Evolutionary conservation across 2,113 vertebrate species (phyloP), one percentile per base, ranked within the genome.

Genomic region (Strix aluco): DNA sequence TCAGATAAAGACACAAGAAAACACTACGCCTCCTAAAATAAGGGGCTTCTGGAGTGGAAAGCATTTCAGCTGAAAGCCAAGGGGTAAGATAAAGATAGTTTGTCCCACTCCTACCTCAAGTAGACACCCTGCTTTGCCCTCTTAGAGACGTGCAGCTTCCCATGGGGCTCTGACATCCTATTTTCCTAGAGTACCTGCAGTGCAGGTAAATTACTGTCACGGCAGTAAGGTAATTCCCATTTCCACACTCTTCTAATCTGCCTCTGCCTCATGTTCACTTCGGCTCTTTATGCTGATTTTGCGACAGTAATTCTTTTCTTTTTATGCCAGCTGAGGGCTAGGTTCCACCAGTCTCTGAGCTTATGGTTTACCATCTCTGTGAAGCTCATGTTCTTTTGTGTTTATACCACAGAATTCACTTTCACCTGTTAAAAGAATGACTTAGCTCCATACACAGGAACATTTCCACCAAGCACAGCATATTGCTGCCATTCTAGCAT

Each of bases 161-260:
- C 38, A 25, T 32, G 47, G 44, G 51, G 14, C 29, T 57, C 42
- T 58, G 38, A 71, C 57, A 90, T 58, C 47, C 27, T 85, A 16
- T 89, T 95, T 74, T 83, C 29, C 10, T 57, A 71, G 49, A 16
- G 32, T 32, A 87, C 16, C 34, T 47, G 23, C 59, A 84, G 34
- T 30, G 29, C 80, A 87, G 57, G 65, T 95, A 95, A 91, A 94
- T 91, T 81, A 82, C 52, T 75, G 52, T 69, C 84, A 85, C 71
- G 90, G 78, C 34, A 72, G 62, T 63, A 82, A 79, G 25, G 42
- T 62, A 90, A 65, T 88, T 86, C 65, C 44, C 54, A 27, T 87
- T 88, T 88, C 67, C 88, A 90, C 44, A 66, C 9, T 44, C 26
- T 73, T 72, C 27, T 92, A 88, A 88, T 88, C 74, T 86, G 21